Evolutionary conservation across 2,113 vertebrate genomes (phyloP).

Genomic region (Psilopogon haemacephalus): DNA sequence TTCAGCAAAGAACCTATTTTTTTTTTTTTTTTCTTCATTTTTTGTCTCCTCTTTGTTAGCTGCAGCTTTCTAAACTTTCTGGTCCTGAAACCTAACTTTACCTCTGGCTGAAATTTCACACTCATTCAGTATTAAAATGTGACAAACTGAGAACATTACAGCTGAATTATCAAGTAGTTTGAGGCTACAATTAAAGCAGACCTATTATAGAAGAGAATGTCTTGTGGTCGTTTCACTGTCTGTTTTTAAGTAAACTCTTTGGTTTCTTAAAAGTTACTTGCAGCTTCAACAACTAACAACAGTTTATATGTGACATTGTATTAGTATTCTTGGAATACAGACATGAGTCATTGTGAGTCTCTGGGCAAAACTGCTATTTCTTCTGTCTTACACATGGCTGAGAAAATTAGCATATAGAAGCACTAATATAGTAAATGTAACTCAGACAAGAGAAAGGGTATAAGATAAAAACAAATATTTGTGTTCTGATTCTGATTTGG

Average conservation of each 20-base stretch:
- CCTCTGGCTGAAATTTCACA: conserved; percentile 32
- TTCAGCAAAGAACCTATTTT: no score
- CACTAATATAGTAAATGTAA: background rate
- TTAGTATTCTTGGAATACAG: background rate
- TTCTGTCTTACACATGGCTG: background rate
- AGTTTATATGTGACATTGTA: background rate
- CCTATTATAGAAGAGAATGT: background rate
- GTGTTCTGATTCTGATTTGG: background rate
- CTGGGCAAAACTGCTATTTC: background rate
- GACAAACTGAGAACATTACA: background rate
- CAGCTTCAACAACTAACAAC: conserved; percentile 12
- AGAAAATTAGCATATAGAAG: background rate
- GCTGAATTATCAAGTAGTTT: conserved; percentile 3
- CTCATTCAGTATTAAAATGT: conserved; percentile 37
- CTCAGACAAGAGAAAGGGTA: background rate
- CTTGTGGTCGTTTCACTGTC: background rate
- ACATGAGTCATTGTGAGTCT: background rate
- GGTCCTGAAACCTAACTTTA: background rate
- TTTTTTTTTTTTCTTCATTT: background rate
- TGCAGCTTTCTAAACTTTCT: background rate
- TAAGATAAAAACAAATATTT: background rate
- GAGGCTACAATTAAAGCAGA: conserved; percentile 13
- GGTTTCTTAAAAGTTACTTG: conserved; percentile 9
- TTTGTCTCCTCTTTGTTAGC: background rate
- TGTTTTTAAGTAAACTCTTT: background rate